These are phyloP conservation scores for Cebuella pygmaea DNA, from an alignment of 2,797 vertebrate species.

Conservation along the genomic window DNA sequence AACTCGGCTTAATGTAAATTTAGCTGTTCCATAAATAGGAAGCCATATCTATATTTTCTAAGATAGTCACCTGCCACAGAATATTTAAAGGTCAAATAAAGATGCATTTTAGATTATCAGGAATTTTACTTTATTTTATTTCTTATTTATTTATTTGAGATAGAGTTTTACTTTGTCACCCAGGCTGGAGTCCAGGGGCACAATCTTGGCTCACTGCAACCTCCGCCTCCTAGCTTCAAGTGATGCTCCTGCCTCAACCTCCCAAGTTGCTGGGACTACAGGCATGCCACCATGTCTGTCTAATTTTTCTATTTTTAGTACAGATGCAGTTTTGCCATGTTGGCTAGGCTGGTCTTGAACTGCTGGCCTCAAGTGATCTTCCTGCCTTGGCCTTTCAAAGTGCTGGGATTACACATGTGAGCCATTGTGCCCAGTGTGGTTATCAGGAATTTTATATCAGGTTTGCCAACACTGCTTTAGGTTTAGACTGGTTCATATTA, in stretches of 20 bases:
- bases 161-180: background rate
- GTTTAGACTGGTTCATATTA: background rate
- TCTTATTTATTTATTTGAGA: background rate
- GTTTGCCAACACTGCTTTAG: background rate
- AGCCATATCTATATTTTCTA: background rate
- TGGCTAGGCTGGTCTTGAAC: background rate
- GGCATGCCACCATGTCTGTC: background rate
- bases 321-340: background rate
- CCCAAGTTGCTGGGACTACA: background rate
- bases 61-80: background rate
- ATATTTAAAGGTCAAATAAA: slow-evolving; percentile 24
- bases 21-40: background rate
- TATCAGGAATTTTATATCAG: background rate
- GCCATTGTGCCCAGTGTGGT: background rate
- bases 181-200: background rate
- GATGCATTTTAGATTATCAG: background rate
- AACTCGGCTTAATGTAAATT: background rate
- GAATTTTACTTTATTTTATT: background rate
- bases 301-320: background rate
- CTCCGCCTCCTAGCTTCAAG: background rate
- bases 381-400: background rate
- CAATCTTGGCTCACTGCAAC: background rate
- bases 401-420: too few relatives aligned
- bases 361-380: background rate
- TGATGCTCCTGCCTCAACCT: background rate